Evolutionary conservation across 2,113 vertebrate genomes (phyloP).

Genomic region (Chauna torquata): DNA sequence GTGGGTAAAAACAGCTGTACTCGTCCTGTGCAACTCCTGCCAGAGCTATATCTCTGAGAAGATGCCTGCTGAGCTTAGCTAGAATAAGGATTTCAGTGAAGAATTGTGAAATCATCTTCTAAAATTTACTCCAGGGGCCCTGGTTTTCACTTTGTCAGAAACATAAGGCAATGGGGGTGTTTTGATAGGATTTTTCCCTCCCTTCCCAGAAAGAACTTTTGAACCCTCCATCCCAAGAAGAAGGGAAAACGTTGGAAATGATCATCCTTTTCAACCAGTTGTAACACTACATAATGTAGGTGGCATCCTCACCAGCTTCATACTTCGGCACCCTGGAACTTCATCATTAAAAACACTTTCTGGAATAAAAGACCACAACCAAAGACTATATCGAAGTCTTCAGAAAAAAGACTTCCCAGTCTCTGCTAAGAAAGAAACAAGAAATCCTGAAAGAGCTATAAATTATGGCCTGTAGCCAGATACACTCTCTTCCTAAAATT

Average conservation of each 20-base stretch:
- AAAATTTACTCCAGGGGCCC: not conserved
- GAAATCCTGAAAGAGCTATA: not conserved
- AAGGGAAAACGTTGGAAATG: not conserved
- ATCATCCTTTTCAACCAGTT: not conserved
- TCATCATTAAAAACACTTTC: not conserved
- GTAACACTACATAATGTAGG: not conserved
- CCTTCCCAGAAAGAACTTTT: not conserved
- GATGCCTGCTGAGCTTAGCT: not conserved
- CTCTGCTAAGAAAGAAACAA: not conserved
- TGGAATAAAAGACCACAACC: not conserved
- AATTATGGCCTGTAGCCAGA: not conserved
- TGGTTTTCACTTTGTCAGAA: not conserved
- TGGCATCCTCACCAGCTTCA: not conserved
- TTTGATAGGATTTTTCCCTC: not conserved
- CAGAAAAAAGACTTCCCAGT: fast-evolving
- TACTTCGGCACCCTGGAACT: not conserved
- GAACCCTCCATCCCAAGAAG: not conserved
- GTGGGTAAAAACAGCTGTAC: not conserved
- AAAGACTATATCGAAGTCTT: not conserved
- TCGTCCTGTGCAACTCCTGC: not conserved
- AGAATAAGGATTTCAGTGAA: not conserved
- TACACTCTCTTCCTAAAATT: not conserved
- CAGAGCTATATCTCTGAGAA: not conserved
- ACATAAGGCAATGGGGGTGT: not conserved
- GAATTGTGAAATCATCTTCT: not conserved